These are phyloP conservation scores for Condylura cristata DNA, from an alignment of 2,113 vertebrate genomes.

Conservation along the genomic window DNA sequence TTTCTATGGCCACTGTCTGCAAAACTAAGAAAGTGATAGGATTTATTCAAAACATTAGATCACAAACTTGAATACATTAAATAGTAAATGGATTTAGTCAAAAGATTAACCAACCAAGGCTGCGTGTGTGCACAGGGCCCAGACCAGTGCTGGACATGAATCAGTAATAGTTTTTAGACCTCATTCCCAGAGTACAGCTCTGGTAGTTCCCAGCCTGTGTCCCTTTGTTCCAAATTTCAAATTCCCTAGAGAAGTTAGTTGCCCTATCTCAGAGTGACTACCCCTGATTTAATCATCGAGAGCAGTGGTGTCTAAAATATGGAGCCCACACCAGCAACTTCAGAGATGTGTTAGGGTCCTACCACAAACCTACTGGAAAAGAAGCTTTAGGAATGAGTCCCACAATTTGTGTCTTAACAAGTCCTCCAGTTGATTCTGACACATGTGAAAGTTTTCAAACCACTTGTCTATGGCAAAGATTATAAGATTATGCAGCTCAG, in stretches of 20 bases:
- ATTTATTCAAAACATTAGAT: background rate
- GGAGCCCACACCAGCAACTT: background rate
- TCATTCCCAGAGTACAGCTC: background rate
- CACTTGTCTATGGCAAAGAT: background rate
- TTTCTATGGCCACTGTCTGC: background rate
- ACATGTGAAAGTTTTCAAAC: background rate
- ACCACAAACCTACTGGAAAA: background rate
- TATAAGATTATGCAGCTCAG: background rate
- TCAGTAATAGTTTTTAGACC: background rate
- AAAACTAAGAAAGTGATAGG: slow-evolving; percentile 32
- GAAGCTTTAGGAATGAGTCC: background rate
- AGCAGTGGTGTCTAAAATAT: background rate
- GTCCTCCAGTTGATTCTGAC: background rate
- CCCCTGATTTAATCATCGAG: background rate
- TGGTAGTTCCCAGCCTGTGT: background rate
- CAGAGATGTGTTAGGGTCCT: background rate
- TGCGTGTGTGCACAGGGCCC: background rate
- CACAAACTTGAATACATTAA: background rate
- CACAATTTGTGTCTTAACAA: background rate
- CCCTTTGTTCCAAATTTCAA: background rate
- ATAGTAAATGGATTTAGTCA: background rate
- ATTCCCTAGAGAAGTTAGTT: background rate
- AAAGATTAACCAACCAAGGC: background rate
- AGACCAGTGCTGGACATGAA: background rate
- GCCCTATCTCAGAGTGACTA: background rate